Conservation (phyloP, 2,113 vertebrate genomes). For the Mastomys natalensis region DNA sequence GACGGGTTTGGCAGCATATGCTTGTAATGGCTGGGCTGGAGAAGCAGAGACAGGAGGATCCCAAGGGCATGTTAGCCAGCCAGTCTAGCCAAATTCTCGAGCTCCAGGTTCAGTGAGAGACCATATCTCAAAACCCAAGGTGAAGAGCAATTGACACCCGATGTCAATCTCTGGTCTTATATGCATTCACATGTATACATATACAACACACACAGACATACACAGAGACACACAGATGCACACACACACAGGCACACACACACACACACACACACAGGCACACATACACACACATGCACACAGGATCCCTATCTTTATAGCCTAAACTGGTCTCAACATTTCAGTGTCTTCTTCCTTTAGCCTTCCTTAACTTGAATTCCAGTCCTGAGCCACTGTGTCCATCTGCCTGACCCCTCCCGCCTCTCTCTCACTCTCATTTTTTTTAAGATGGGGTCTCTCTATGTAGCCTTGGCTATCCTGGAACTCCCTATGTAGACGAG, state of each 20-base stretch:
- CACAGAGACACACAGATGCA: too few species aligned
- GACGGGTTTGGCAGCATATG: not conserved
- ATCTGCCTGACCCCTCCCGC: not conserved
- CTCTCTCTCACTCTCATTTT: too few species aligned
- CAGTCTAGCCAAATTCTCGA: not conserved
- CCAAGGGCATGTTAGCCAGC: not conserved
- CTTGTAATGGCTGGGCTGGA: not conserved
- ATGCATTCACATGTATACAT: not conserved
- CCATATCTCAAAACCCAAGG: not conserved
- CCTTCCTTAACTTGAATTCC: not conserved
- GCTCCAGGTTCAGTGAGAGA: not conserved
- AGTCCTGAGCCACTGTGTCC: not conserved
- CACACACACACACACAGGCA: not conserved
- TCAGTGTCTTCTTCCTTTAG: not conserved
- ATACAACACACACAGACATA: too few species aligned
- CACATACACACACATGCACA: too few species aligned
- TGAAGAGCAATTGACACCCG: not conserved
- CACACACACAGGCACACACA: too few species aligned
- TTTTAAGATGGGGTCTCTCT: too few species aligned
- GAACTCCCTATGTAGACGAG: not conserved
- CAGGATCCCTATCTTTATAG: not conserved
- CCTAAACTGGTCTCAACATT: not conserved
- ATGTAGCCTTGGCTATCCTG: too few species aligned
- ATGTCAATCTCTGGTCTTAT: not conserved
- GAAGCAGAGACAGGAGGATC: not conserved